Evolutionary conservation across 2,888 invertebrate species (phyloP).

Genomic region (Uropetala carovei): DNA sequence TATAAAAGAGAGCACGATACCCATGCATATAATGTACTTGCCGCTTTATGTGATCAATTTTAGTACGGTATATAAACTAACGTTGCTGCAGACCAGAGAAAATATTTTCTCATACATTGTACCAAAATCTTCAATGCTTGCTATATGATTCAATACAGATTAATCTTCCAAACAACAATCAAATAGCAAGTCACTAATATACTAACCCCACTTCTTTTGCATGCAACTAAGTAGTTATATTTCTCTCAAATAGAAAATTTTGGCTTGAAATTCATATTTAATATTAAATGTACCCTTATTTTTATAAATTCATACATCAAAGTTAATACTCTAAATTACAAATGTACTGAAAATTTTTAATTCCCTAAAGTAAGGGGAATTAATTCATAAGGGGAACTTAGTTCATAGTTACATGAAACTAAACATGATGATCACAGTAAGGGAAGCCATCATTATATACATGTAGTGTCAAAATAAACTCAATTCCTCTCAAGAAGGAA

Average conservation of each 20-base stretch:
- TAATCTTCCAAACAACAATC: no score
- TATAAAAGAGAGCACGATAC: not conserved
- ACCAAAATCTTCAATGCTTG: no score
- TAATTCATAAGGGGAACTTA: not conserved
- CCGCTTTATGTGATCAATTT: slow-evolving; percentile 16
- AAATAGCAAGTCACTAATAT: no score
- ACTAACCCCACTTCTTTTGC: no score
- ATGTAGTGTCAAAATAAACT: slow-evolving; percentile 10
- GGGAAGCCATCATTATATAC: slow-evolving; percentile 14
- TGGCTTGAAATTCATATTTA: no score
- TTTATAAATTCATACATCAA: no score
- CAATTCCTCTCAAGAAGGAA: not conserved
- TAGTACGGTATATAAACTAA: no score
- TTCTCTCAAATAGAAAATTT: no score
- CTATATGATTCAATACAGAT: no score
- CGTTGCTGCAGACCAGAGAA: not conserved
- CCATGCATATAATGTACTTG: not conserved
- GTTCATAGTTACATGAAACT: not conserved
- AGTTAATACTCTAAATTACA: no score
- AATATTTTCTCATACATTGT: not conserved
- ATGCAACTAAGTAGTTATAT: no score
- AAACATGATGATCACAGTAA: slow-evolving; percentile 31
- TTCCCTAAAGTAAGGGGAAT: not conserved
- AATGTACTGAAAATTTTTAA: not conserved
- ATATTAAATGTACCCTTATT: no score